Evolutionary conservation across 1,140 invertebrate genomes (phyloP).

Genomic region (Melipona quadrifasciata): DNA sequence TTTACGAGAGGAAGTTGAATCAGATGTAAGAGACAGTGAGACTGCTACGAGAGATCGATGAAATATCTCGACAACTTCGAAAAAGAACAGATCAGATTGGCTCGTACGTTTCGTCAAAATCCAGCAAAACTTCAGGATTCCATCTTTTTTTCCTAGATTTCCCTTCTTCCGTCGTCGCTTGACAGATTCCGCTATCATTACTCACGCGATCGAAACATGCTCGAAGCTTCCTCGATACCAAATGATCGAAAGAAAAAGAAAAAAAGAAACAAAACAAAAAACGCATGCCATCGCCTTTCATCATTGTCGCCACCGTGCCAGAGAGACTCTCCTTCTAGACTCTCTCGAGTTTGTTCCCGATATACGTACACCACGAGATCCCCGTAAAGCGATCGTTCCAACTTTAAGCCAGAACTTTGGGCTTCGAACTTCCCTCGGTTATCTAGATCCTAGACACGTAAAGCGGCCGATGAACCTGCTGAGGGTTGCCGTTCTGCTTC

Average conservation of each 20-base stretch:
- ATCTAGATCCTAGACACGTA: constrained; percentile 73
- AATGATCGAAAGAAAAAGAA: background rate
- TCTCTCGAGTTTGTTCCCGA: background rate
- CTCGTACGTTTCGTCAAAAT: background rate
- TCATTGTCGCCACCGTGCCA: background rate
- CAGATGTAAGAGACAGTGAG: background rate
- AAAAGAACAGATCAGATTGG: background rate
- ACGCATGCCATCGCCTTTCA: no score
- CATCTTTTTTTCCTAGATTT: background rate
- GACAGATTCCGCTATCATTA: no score
- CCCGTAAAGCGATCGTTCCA: background rate
- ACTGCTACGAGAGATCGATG: background rate
- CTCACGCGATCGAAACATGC: background rate
- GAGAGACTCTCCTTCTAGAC: background rate
- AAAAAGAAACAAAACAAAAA: no score
- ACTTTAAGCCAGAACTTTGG: background rate
- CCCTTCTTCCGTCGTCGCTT: background rate
- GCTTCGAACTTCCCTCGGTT: background rate
- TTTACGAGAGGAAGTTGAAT: background rate
- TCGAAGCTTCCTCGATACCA: background rate
- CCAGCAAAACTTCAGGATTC: background rate
- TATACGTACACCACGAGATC: background rate
- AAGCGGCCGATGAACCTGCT: constrained; percentile 66
- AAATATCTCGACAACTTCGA: constrained; percentile 7
- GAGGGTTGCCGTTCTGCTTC: constrained; percentile 75